Evolutionary conservation across 2,888 invertebrate genomes (phyloP), one percentile per base, ranked within the genome.

Genomic region (Dendrolimus pini): DNA sequence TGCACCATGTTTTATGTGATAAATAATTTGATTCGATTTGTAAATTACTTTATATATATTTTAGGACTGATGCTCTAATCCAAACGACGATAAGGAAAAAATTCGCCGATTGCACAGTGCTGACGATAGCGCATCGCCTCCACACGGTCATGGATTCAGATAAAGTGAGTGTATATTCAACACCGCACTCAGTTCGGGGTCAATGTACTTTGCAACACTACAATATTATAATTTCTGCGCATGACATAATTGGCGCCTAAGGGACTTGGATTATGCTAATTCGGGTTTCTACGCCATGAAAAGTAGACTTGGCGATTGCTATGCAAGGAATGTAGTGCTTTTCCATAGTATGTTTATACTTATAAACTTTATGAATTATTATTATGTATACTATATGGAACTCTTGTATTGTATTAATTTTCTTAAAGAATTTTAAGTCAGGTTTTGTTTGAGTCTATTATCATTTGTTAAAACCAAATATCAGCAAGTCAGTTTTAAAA

Each of bases 101-200:
- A 77, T 96, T 96, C 77, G 92, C 91, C 0, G 90, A 93, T 52
- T 96, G 96, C 76, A 96, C 96, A 0, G 96, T 97, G 41, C 91
- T 97, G 55, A 97, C 96, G 0, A 96, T 97, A 56, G 97, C 97
- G 30, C 97, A 97, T 83, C 92, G 97, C 52, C 91, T 97, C 10
- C 94, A 97, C 72, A 97, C 97, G 0, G 95, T 97, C 57, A 96
- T 97, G 94, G 96, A 97, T 83, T 96, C 95, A 0, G 96, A 96
- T 85, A 93, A 94, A 82, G 93, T 95, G 65, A 57, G 41, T 57
- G 30, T 56, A 53, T 58, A 8, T 9, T 55, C 14, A 41, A 30
- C 30, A 30, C 30, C 30, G 30, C 6, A 30, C 30, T 30, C 30
- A 3, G 30, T 6, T 30, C 30, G 30, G 30, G 30, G 30, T 6